Base-by-base conservation (phyloP, 2,797 vertebrate genomes). In the Acanthiza pusilla region DNA sequence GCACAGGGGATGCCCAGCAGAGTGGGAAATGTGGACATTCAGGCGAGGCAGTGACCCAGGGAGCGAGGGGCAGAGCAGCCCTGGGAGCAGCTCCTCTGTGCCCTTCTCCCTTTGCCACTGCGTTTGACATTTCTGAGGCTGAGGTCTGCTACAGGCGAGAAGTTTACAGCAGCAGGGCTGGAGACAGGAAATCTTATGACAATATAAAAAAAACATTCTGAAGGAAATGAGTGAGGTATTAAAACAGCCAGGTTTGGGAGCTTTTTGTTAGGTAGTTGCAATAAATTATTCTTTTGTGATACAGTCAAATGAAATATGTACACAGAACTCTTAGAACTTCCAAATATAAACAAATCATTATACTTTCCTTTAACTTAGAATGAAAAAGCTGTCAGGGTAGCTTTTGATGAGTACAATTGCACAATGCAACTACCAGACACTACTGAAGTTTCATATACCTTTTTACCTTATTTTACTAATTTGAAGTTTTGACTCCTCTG, bases 341-440 rank as follows among this genome's bases (percentile, higher is more conserved):
- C 54, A 96, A 94, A 96, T 94, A 96, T 93, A 97, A 97, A 96
- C 96, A 97, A 97, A 97, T 97, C 96, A 95, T 97, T 96, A 86
- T 80, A 91, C 79, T 96, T 74, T n/a, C 75, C 90, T 96, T 96
- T 96, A 96, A 95, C 94, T 96, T 95, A 51, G 71, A 94, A 96
- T 86, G 90, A 96, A 93, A 81, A 96, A 97, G 83, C 96, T 97
- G 96, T 97, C 96, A 88, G 85, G 78, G 32, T 65, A 45, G 57
- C 84, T 94, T 97, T 96, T 96, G 96, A 97, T 96, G 91, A 94
- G 86, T 85, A 91, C 95, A 96, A 89, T n/a, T 93, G 89, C 75
- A 97, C 85, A 96, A 80, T 89, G 74, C 51, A 89, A 45, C 89
- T 93, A 91, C 60, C 60, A 96, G 78, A 79, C 32, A 42, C 73